Percentiles rank a stretch among this genome's conserved stretches.
Evolutionary conservation across 2,113 vertebrate species (phyloP).

Genomic region (Ginglymostoma cirratum): DNA sequence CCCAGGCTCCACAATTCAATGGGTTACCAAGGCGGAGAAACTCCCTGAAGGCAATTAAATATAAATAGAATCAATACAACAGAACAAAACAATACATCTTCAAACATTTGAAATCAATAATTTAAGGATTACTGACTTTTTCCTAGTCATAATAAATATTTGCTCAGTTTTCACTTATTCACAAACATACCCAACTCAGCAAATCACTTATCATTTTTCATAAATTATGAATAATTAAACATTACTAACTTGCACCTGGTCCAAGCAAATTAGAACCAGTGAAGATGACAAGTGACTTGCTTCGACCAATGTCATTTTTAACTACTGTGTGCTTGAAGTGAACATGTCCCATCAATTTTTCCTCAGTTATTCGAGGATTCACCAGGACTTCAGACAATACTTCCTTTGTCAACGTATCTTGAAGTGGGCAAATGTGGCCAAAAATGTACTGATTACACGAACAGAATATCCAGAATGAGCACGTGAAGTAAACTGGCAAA

Average conservation of each 20-base stretch:
- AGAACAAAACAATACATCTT: constrained; percentile 39
- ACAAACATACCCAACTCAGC: neutral
- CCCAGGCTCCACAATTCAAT: constrained; percentile 95
- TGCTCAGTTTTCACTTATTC: neutral
- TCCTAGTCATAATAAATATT: neutral
- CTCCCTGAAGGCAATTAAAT: constrained; percentile 61
- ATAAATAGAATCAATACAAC: constrained; percentile 25
- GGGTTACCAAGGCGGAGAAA: constrained; percentile 91
- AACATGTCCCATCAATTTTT: neutral
- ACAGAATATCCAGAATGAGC: neutral
- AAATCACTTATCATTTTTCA: neutral
- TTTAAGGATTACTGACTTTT: neutral
- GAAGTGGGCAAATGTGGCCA: neutral
- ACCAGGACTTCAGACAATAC: neutral
- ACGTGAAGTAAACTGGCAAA: neutral
- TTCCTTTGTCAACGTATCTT: neutral
- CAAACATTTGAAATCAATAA: neutral
- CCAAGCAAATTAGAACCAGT: neutral
- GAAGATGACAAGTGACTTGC: neutral
- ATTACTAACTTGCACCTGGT: neutral
- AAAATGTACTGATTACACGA: neutral
- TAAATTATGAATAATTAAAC: neutral
- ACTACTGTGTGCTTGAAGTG: neutral
- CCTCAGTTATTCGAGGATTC: neutral
- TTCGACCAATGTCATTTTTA: neutral